Evolutionary conservation across 1,140 invertebrate species (phyloP).

Genomic region (Drosophila pruinosa): DNA sequence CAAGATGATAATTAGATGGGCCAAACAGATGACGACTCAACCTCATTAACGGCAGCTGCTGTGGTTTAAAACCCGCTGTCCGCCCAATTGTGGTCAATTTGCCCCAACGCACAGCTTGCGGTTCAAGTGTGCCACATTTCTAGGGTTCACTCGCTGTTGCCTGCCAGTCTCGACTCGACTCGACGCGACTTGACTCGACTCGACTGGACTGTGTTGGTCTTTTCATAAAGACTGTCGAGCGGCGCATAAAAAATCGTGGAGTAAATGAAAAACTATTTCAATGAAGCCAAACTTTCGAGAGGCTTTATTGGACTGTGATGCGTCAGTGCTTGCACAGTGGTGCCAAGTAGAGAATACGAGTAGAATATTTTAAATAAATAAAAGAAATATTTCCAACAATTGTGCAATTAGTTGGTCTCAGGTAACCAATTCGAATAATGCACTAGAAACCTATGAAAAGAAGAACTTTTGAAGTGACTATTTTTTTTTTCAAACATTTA

Average conservation of each 20-base stretch:
- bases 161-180: not conserved
- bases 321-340: constrained; percentile 36
- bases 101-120: not conserved
- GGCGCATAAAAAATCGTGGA: constrained; percentile 36
- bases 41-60: constrained; percentile 22
- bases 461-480: no score
- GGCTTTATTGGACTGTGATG: constrained; percentile 30
- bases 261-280: constrained; percentile 80
- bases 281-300: constrained; percentile 71
- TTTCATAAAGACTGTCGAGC: constrained; percentile 40
- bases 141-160: not conserved
- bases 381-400: not conserved
- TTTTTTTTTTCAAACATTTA: no score
- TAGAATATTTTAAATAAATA: no score
- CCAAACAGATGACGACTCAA: not conserved
- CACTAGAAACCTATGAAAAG: no score
- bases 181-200: not conserved
- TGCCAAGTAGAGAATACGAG: no score
- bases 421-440: no score
- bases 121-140: constrained; percentile 3
- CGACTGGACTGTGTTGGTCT: constrained; percentile 8
- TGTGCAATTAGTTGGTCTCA: no score
- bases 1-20: constrained; percentile 55
- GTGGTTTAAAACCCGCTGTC: not conserved
- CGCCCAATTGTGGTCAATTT: constrained; percentile 19